Evolutionary conservation across 2,888 invertebrate species (phyloP), one percentile per base, ranked within the genome.

Genomic region (Catocala sponsa): DNA sequence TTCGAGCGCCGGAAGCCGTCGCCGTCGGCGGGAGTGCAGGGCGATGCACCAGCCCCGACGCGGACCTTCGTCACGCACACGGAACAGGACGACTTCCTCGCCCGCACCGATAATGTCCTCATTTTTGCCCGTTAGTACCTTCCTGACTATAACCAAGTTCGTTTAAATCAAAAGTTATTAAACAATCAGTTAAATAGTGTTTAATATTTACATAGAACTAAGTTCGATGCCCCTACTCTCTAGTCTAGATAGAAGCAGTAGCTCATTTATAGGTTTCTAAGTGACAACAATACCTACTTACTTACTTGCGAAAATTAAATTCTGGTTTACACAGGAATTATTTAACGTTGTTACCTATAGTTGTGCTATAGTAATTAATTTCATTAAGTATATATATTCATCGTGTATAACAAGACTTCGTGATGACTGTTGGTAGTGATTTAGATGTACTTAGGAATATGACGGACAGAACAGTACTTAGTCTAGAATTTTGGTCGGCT

Each of bases 41-140:
- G 95, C 65, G 96, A 96, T 82, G 96, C 90, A 75, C 91, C 91
- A 63, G 94, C 87, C 90, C 92, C 90, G 76, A 91, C 86, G 85
- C 94, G 86, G 86, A 91, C 87, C 87, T 91, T 88, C 85, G 95
- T 89, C 91, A 94, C 88, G 88, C 95, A 87, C 91, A 95, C 86
- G 91, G 96, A 87, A 94, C 95, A 86, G 70, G 96, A 96, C 82
- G 96, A 96, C 86, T 96, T 95, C 91, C 95, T 96, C 81, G 95
- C 96, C 76, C 95, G 95, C 81, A 96, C 96, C 66, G 95, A 96
- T 86, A 96, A 95, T 83, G 95, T 97, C 80, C 91, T 96, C 87
- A 95, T 96, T 75, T 97, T 97, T 91, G 96, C 96, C 82, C 96
- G 95, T 95, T 95, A 95, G 95, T 95, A 95, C 88, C 78, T 95